phyloP scores from a whole-genome alignment of 2,888 invertebrate species.

The Vannuccia rotundouncinata region DNA sequence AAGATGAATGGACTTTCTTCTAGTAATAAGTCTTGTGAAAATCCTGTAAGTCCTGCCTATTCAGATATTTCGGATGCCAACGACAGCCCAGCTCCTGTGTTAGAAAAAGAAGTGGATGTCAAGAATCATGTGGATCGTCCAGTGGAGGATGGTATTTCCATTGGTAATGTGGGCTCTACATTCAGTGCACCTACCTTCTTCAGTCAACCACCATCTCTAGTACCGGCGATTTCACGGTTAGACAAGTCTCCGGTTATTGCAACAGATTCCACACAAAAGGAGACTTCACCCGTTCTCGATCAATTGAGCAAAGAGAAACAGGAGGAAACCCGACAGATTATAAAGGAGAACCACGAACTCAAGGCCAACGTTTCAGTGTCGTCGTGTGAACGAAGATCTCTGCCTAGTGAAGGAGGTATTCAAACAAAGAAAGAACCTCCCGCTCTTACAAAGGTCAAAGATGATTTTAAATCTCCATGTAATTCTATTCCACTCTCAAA shows the following conservation, averaged over 20 bases:
- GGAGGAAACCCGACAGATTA: not conserved
- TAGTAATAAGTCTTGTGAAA: not conserved
- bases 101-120: conserved; percentile 34
- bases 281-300: not conserved
- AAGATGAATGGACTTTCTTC: not conserved
- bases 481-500: not conserved
- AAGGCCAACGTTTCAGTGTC: not conserved
- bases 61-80: conserved; percentile 38
- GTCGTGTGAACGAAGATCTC: not conserved
- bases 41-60: conserved; percentile 37
- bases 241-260: not conserved
- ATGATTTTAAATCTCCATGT: not conserved
- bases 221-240: not conserved
- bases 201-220: not conserved
- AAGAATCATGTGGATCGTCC: not conserved
- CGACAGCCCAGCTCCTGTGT: conserved; percentile 29
- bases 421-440: not conserved
- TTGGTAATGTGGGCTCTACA: not conserved
- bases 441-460: not conserved
- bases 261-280: not conserved
- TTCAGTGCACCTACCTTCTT: not conserved
- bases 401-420: not conserved
- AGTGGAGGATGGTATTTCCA: not conserved
- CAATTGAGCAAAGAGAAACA: not conserved
- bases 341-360: not conserved